Evolutionary conservation across 2,888 invertebrate genomes (phyloP), one percentile per base, ranked within the genome.

Genomic region (Macaria notata): DNA sequence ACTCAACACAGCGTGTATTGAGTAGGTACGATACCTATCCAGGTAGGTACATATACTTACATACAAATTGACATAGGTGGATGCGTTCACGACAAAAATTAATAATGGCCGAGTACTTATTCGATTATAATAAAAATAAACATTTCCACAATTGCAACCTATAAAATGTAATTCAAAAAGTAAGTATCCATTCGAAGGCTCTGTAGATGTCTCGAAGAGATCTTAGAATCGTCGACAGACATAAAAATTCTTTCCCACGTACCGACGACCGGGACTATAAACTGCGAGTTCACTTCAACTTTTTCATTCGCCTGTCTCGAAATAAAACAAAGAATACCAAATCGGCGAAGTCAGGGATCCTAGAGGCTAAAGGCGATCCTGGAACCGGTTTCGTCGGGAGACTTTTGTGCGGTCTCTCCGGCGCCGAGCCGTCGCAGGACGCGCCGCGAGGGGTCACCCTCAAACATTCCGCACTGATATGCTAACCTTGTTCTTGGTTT

Each of bases 301-400:
- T 73, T 78, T 78, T 73, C 73, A 76, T 73, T 73, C 70, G 74
- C 74, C 75, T 67, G 79, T 75, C 74, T 77, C 76, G 72, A 81
- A 83, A 82, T 74, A 83, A 87, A 84, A 84, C 76, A 81, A 82
- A 79, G 78, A 83, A 81, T 76, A 78, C 78, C 66, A 81, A 86
- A 85, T 84, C 81, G 77, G 78, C 79, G 76, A 83, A 79, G 82
- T 85, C 84, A 84, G 83, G 81, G 78, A 79, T 79, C 82, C 84
- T 83, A 83, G 68, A 83, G 81, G 78, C 78, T 79, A 79, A 73
- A 74, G 76, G 72, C 81, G 76, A 77, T 77, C 73, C 76, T 65
- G 66, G 73, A 86, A 88, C 88, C 87, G 87, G 88, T 88, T 88
- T 76, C 66, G 70, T 65, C 77, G 74, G 76, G 75, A 76, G 84